phyloP scores from a whole-genome alignment of 2,888 invertebrate species.

The Smittia aterrima region DNA sequence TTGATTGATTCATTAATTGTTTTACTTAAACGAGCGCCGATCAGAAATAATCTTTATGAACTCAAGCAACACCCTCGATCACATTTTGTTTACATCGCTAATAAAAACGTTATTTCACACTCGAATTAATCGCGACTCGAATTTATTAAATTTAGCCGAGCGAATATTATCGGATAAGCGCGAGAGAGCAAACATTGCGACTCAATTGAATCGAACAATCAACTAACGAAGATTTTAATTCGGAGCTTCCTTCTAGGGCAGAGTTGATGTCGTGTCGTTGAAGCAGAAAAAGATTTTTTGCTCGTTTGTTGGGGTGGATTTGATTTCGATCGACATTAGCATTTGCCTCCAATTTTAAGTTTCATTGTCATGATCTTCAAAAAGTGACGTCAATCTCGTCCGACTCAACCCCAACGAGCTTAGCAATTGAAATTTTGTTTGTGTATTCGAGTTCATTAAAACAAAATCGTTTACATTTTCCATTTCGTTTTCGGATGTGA shows the following conservation, averaged over 20 bases:
- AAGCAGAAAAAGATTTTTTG: neutral
- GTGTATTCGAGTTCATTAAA: neutral
- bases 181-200: neutral
- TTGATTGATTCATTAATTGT: neutral
- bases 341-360: neutral
- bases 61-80: neutral
- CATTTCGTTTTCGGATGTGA: neutral
- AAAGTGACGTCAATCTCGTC: neutral
- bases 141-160: neutral
- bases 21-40: neutral
- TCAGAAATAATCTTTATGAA: neutral
- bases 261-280: neutral
- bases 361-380: neutral
- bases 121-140: neutral
- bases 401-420: neutral
- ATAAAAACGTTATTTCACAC: neutral
- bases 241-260: neutral
- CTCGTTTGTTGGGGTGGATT: neutral
- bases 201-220: constrained; percentile 3
- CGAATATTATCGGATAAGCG: neutral
- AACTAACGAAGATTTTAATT: neutral
- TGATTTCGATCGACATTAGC: too few relatives aligned
- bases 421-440: neutral
- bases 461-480: neutral
- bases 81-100: neutral